phyloP scores from a whole-genome alignment of 2,888 invertebrate genomes.

The Drosophila engyochracea region DNA sequence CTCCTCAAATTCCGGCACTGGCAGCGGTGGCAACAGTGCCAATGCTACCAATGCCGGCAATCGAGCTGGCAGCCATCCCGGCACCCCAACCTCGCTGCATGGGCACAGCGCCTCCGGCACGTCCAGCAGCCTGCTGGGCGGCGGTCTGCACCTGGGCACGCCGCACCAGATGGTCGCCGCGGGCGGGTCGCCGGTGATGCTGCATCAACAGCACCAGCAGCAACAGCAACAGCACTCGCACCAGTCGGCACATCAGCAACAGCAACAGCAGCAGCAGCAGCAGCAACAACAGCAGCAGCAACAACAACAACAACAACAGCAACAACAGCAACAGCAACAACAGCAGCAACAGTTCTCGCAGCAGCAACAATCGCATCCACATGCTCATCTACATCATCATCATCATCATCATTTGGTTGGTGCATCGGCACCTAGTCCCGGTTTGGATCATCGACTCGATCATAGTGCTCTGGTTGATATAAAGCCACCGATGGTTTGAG shows the following conservation, averaged over 20 bases:
- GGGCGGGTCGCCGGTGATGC: slow-evolving; percentile 84
- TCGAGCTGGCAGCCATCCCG: slow-evolving; percentile 82
- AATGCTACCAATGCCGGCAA: slow-evolving; percentile 41
- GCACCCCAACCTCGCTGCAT: slow-evolving; percentile 83
- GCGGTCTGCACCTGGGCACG: slow-evolving; percentile 83
- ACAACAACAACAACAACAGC: slow-evolving; percentile 47
- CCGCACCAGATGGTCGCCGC: slow-evolving; percentile 85
- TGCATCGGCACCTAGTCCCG: slow-evolving; percentile 86
- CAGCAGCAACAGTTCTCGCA: slow-evolving; percentile 73
- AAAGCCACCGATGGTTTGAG: slow-evolving; percentile 88
- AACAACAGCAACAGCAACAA: slow-evolving; percentile 41
- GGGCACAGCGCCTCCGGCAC: slow-evolving; percentile 75
- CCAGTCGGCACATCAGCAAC: slow-evolving; percentile 72
- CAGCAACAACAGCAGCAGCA: slow-evolving; percentile 70
- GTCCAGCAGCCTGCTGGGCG: slow-evolving; percentile 76
- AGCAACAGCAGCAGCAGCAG: slow-evolving; percentile 62
- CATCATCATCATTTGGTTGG: slow-evolving; percentile 82
- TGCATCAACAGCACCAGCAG: slow-evolving; percentile 83
- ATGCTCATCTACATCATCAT: slow-evolving; percentile 82
- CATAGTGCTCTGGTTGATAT: slow-evolving; percentile 88
- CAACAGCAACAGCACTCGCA: slow-evolving; percentile 79
- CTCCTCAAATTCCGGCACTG: slow-evolving; percentile 50
- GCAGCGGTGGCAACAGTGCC: slow-evolving; percentile 20
- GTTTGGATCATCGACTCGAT: slow-evolving; percentile 86
- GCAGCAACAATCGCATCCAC: slow-evolving; percentile 73